Evolutionary conservation across 2,888 invertebrate genomes (phyloP), one percentile per base, ranked within the genome.

Genomic region (Leuctra nigra): DNA sequence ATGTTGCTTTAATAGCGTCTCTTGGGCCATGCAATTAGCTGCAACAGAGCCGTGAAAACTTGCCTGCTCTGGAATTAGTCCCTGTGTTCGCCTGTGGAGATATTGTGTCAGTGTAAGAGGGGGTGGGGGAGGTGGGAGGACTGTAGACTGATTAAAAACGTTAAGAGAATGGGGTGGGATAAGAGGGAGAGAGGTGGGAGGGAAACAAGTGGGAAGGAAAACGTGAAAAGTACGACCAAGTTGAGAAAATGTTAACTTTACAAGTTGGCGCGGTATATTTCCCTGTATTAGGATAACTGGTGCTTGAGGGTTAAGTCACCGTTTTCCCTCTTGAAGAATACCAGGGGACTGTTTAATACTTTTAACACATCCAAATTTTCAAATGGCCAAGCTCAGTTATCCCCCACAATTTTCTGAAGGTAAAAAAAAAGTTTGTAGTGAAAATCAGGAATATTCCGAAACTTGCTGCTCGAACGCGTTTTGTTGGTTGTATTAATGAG

Each of bases 1-100:
- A 59, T 61, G 59, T 61, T 59, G 61, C 59, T 56, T 59, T 61
- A 61, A 61, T 61, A 58, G 58, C 67, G 69, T 69, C 69, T 68
- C 69, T 63, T 65, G 67, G 68, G 68, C 65, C 65, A 64, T 63
- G 65, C 70, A 70, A 70, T 70, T 70, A 70, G 68, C 66, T 64
- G 64, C 61, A 66, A 64, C 65, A 65, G 61, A 61, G 61, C 63
- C 63, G 65, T 70, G 68, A 67, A 69, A 70, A 70, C 70, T 70
- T 70, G 68, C 69, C 68, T 68, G 68, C 50, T 68, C 68, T 68
- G 68, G 66, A 69, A 68, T 65, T 67, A 66, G 65, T 65, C 64
- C 65, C 57, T 41, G 53, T 50, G 53, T 58, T 54, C 52, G 50
- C 56, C 46, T 54, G 53, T 14, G 23, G 20, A 29, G n/a, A n/a